phyloP scores from a whole-genome alignment of 2,113 vertebrate species.

The Ctenodactylus gundi region DNA sequence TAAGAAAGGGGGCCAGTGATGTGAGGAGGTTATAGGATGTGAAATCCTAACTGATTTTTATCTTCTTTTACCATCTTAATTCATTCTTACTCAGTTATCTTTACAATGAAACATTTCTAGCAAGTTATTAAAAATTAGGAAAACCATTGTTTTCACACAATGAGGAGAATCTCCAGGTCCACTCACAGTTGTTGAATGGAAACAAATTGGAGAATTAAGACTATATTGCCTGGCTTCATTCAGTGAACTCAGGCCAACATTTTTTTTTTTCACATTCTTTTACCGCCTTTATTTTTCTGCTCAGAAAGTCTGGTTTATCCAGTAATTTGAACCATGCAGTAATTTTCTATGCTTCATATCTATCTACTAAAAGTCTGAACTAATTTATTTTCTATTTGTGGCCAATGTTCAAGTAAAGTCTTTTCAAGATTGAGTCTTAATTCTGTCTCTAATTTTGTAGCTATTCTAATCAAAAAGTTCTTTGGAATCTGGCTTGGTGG shows the following conservation, averaged over 20 bases:
- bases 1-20: background rate
- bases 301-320: background rate
- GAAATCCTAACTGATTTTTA: background rate
- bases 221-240: constrained; percentile 15
- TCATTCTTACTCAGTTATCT: background rate
- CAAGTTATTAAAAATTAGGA: constrained; percentile 13
- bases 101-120: constrained; percentile 5
- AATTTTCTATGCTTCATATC: constrained; percentile 49
- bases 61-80: background rate
- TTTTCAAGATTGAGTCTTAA: background rate
- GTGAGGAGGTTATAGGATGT: background rate
- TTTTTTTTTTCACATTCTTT: constrained; percentile 43
- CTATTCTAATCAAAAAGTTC: background rate
- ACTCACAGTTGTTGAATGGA: constrained; percentile 21
- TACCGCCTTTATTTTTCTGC: background rate
- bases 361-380: background rate
- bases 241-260: background rate
- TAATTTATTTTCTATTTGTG: constrained; percentile 53
- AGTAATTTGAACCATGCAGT: constrained; percentile 32
- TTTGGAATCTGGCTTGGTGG: background rate
- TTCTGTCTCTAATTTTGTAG: background rate
- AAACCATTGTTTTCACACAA: constrained; percentile 32
- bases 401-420: background rate
- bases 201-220: background rate
- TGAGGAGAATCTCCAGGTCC: background rate